These are phyloP conservation scores for Euzetes globulus DNA, from an alignment of 2,888 invertebrate species.

Conservation along the genomic window DNA sequence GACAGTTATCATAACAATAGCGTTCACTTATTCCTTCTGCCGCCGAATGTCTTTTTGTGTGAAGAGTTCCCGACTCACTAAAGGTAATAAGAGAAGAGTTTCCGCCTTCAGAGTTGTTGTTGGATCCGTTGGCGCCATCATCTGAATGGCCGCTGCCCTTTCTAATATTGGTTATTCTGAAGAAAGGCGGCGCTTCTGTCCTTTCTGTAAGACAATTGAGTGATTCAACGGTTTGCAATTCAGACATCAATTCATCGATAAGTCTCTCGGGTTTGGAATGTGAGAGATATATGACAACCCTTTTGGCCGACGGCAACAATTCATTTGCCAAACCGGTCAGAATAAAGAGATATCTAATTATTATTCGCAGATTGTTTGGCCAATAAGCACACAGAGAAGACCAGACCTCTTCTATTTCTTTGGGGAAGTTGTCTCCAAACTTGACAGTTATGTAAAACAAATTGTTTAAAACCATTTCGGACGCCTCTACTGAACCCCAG, in stretches of 20 bases:
- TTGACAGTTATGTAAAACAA: conserved; percentile 95
- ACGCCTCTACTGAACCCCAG: conserved; percentile 97
- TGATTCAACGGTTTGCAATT: conserved; percentile 93
- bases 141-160: conserved; percentile 60
- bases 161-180: conserved; percentile 63
- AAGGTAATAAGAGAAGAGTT: conserved; percentile 35
- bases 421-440: conserved; percentile 92
- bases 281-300: conserved; percentile 86
- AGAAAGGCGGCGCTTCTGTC: conserved; percentile 96
- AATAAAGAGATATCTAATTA: conserved; percentile 89
- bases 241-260: conserved; percentile 93
- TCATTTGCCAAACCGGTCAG: conserved; percentile 94
- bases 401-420: conserved; percentile 94
- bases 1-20: conserved; percentile 1
- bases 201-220: conserved; percentile 90
- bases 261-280: conserved; percentile 83
- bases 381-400: conserved; percentile 88
- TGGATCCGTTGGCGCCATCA: conserved; percentile 44
- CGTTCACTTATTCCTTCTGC: background rate
- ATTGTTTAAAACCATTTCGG: conserved; percentile 98
- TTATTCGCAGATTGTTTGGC: conserved; percentile 94
- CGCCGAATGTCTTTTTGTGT: conserved; percentile 71
- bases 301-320: conserved; percentile 82
- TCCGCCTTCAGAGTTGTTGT: conserved; percentile 48
- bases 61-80: conserved; percentile 69